Conservation (phyloP, 2,888 invertebrate genomes). For the Leptinotarsa haldemani region DNA sequence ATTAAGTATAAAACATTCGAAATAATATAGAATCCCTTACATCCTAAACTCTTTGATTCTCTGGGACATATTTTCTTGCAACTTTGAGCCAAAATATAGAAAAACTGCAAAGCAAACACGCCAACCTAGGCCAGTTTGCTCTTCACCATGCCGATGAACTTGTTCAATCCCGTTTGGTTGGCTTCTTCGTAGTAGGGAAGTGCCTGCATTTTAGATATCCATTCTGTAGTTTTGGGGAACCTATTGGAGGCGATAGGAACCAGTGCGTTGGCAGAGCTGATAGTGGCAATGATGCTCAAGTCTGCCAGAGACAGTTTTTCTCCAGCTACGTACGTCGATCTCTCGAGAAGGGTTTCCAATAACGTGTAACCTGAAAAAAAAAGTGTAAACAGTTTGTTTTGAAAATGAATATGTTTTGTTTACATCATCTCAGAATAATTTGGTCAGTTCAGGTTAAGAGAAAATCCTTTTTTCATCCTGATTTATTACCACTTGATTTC, state of each 20-base stretch:
- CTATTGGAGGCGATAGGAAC: slow-evolving; percentile 62
- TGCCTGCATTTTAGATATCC: slow-evolving; percentile 50
- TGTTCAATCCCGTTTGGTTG: slow-evolving; percentile 50
- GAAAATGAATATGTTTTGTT: too few species aligned
- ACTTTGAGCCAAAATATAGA: background rate
- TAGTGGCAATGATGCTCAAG: slow-evolving; percentile 47
- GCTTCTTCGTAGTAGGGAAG: slow-evolving; percentile 52
- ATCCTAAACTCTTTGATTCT: too few species aligned
- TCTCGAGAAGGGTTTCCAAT: slow-evolving; percentile 62
- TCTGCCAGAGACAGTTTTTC: slow-evolving; percentile 52
- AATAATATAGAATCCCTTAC: too few species aligned
- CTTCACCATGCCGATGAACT: slow-evolving; percentile 48
- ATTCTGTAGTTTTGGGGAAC: slow-evolving; percentile 60
- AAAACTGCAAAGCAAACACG: background rate
- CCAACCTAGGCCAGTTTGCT: slow-evolving; percentile 45
- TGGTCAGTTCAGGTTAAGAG: too few species aligned
- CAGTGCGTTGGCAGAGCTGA: slow-evolving; percentile 52
- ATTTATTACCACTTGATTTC: too few species aligned
- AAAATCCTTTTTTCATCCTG: too few species aligned
- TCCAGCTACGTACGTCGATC: slow-evolving; percentile 52
- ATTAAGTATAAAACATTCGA: too few species aligned
- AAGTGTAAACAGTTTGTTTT: background rate
- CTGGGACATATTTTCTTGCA: too few species aligned
- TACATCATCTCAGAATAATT: too few species aligned
- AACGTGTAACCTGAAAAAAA: slow-evolving; percentile 57